Conservation (phyloP, 2,797 vertebrate species). For the Prunella strophiata region DNA sequence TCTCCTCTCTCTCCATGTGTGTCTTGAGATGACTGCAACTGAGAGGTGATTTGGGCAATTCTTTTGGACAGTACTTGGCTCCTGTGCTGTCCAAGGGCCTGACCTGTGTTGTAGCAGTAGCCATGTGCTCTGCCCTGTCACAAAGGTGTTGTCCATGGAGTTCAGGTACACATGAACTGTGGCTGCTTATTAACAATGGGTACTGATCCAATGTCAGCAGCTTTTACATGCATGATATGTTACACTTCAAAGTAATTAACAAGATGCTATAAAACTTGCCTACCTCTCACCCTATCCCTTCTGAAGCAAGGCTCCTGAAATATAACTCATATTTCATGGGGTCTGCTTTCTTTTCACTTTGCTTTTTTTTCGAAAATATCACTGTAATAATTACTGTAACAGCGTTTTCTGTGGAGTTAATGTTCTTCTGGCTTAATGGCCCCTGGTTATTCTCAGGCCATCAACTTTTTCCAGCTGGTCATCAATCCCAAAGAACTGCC, state of each 20-base stretch:
- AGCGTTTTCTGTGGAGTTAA: constrained; percentile 70
- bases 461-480: constrained; percentile 69
- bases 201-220: not conserved
- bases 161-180: not conserved
- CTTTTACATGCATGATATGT: not conserved
- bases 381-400: constrained; percentile 72
- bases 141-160: not conserved
- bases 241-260: not conserved
- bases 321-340: not conserved
- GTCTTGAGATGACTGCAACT: not conserved
- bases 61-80: not conserved
- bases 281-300: not conserved
- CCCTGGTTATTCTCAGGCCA: constrained; percentile 74
- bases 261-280: not conserved
- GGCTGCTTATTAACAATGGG: not conserved
- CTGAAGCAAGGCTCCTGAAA: not conserved
- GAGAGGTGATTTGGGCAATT: not conserved
- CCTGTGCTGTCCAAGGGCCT: not conserved
- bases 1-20: fast-evolving
- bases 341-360: not conserved
- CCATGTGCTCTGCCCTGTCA: not conserved
- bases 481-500: constrained; percentile 69
- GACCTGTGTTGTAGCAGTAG: not conserved
- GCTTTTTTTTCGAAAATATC: not conserved
- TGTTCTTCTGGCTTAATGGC: constrained; percentile 75